Percentiles rank a stretch among this genome's conserved stretches.
Evolutionary conservation across 2,113 vertebrate genomes (phyloP).

Genomic region (Piliocolobus tephrosceles): DNA sequence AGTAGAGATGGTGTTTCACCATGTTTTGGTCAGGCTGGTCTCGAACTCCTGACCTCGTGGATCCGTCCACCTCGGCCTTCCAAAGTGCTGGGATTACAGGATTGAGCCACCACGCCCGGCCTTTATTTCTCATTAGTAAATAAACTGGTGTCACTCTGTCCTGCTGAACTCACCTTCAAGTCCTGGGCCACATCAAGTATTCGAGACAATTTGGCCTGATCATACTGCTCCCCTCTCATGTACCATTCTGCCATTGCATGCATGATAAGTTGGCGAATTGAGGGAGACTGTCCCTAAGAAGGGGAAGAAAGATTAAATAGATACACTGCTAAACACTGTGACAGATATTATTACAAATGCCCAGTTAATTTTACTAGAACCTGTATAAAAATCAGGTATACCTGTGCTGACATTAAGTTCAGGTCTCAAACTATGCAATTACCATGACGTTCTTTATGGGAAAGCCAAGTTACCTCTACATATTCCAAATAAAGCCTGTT

Average conservation of each 20-base stretch:
- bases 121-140: background rate
- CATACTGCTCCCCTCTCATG: slow-evolving; percentile 99
- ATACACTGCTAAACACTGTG: background rate
- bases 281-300: slow-evolving; percentile 97
- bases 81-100: too few relatives aligned
- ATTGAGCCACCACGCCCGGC: too few relatives aligned
- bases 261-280: slow-evolving; percentile 99
- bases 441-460: background rate
- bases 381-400: background rate
- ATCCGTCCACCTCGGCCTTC: too few relatives aligned
- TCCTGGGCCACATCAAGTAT: slow-evolving; percentile 99
- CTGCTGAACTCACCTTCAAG: slow-evolving; percentile 91
- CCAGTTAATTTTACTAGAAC: background rate
- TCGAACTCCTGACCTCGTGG: too few relatives aligned
- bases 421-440: background rate
- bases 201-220: slow-evolving; percentile 97
- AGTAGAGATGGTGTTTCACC: too few relatives aligned
- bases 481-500: background rate
- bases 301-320: background rate
- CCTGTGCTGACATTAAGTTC: background rate
- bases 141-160: background rate
- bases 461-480: background rate
- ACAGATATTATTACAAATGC: background rate
- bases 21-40: too few relatives aligned
- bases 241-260: slow-evolving; percentile 99